Evolutionary conservation across 2,113 vertebrate species (phyloP).

Genomic region (Catharus bicknelli): DNA sequence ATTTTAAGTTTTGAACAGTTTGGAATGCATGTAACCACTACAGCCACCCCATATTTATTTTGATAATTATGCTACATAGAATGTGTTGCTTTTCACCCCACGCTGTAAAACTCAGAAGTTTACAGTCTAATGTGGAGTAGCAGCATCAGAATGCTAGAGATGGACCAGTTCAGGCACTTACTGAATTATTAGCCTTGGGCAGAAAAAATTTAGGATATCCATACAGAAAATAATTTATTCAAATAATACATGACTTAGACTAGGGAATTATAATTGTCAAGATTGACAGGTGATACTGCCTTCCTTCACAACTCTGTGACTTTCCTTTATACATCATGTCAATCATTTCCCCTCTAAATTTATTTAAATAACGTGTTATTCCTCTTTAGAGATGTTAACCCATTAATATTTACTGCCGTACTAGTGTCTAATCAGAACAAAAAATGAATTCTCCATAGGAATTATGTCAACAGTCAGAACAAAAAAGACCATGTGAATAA

Average conservation of each 20-base stretch:
- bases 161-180: conserved; percentile 30
- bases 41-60: conserved; percentile 12
- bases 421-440: background rate
- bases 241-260: conserved; percentile 8
- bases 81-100: background rate
- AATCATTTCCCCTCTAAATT: background rate
- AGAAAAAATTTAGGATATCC: background rate
- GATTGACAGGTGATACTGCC: conserved; percentile 47
- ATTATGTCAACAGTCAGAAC: background rate
- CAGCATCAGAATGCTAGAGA: background rate
- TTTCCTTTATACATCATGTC: conserved; percentile 11
- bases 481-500: background rate
- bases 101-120: background rate
- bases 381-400: background rate
- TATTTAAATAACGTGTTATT: conserved; percentile 9
- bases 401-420: background rate
- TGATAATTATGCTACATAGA: background rate
- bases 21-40: background rate
- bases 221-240: background rate
- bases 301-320: conserved; percentile 38
- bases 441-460: background rate
- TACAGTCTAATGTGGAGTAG: background rate
- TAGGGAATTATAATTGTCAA: conserved; percentile 15
- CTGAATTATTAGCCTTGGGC: background rate
- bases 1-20: background rate